Conservation (phyloP, 2,797 vertebrate species). For the Propithecus deckenii region DNA sequence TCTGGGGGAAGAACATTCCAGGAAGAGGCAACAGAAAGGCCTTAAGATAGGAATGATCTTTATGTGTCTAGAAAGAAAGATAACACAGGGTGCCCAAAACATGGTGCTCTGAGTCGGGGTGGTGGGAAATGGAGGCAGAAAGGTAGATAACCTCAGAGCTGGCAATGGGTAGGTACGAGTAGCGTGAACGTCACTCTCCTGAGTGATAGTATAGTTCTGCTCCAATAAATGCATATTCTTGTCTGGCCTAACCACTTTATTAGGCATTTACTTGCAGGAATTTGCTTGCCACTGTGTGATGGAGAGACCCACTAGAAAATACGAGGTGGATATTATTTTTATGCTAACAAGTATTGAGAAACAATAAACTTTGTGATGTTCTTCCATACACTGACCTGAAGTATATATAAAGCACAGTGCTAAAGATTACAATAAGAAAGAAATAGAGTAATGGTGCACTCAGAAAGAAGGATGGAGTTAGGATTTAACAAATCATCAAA, state of each 20-base stretch:
- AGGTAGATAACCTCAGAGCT: not conserved
- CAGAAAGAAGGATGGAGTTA: not conserved
- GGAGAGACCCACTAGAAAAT: not conserved
- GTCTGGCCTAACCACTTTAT: not conserved
- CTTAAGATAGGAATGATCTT: not conserved
- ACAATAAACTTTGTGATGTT: not conserved
- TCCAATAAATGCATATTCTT: not conserved
- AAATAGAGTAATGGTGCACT: not conserved
- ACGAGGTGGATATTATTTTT: not conserved
- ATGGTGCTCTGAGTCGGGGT: not conserved
- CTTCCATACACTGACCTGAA: not conserved
- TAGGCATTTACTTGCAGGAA: not conserved
- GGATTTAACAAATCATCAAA: not conserved
- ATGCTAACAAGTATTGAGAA: not conserved
- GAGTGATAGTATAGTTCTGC: not conserved
- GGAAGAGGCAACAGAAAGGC: not conserved
- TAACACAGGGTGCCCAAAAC: rapidly evolving
- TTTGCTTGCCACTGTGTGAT: not conserved
- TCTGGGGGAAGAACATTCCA: not conserved
- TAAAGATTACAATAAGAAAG: not conserved
- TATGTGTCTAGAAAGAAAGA: not conserved
- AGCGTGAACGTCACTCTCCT: not conserved
- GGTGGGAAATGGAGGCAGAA: not conserved
- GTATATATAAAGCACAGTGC: not conserved
- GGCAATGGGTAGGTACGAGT: no score